These are phyloP conservation scores for Melanotaenia nigrans DNA, from an alignment of 2,797 vertebrate species.

Conservation along the genomic window DNA sequence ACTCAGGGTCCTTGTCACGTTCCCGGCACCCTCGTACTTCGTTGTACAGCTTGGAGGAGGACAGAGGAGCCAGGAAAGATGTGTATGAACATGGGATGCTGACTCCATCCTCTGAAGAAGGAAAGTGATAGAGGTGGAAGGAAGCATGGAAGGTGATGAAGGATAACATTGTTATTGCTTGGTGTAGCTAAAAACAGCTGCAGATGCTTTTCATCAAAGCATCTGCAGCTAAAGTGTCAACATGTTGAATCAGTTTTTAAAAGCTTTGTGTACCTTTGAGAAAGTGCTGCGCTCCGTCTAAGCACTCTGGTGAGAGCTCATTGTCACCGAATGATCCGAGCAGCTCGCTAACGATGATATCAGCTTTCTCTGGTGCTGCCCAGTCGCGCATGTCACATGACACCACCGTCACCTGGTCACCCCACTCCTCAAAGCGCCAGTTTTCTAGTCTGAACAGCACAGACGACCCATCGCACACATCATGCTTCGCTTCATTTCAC, in stretches of 20 bases:
- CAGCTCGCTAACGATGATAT: constrained; percentile 93
- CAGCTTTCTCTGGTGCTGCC: constrained; percentile 91
- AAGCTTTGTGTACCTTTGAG: constrained; percentile 84
- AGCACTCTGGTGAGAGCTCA: constrained; percentile 92
- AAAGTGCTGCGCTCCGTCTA: constrained; percentile 92
- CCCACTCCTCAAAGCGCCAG: constrained; percentile 97
- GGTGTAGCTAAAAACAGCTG: constrained; percentile 1
- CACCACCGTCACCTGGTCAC: constrained; percentile 92
- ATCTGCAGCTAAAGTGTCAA: background rate
- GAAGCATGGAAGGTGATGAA: constrained; percentile 31
- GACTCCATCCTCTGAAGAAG: constrained; percentile 84
- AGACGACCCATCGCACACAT: background rate
- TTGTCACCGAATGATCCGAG: constrained; percentile 95
- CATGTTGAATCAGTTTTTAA: background rate
- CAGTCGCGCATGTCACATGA: constrained; percentile 94
- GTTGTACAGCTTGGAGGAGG: constrained; percentile 95
- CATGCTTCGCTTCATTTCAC: background rate
- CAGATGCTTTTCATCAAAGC: background rate
- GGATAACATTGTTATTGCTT: constrained; percentile 8
- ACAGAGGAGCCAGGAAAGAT: constrained; percentile 92
- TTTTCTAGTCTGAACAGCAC: constrained; percentile 86
- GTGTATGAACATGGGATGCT: constrained; percentile 93
- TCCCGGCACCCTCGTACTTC: constrained; percentile 94
- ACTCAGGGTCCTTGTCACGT: constrained; percentile 91
- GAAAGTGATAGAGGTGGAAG: constrained; percentile 28